phyloP scores from a whole-genome alignment of 2,113 vertebrate species.

The Bostrychus sinensis region DNA sequence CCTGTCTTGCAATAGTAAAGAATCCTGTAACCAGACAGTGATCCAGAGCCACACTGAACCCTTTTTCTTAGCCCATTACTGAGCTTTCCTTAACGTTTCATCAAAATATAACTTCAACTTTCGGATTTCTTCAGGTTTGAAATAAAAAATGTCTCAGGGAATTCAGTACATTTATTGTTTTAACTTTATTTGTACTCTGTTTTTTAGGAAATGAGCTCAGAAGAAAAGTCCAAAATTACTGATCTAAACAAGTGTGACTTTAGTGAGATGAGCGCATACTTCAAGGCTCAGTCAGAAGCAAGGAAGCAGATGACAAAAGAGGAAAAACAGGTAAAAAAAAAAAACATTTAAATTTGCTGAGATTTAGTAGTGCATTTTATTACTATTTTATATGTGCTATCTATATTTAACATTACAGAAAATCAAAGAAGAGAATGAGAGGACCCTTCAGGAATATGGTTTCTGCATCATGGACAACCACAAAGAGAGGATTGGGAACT shows the following conservation, averaged over 20 bases:
- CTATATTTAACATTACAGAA: constrained; percentile 75
- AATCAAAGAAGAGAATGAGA: constrained; percentile 95
- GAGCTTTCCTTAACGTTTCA: too few species aligned
- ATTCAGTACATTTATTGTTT: background rate
- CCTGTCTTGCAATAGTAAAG: too few species aligned
- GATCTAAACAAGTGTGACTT: constrained; percentile 95
- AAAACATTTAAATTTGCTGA: background rate
- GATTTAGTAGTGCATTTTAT: background rate
- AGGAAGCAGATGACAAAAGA: constrained; percentile 97
- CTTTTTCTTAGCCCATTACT: too few species aligned
- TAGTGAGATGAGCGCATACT: constrained; percentile 90
- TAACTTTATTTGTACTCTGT: background rate
- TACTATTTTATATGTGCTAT: background rate
- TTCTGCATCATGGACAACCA: constrained; percentile 98
- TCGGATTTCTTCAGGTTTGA: too few species aligned
- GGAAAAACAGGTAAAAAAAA: constrained; percentile 87
- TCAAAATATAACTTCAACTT: too few species aligned
- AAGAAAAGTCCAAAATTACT: constrained; percentile 89
- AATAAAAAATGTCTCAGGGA: background rate
- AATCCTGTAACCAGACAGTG: too few species aligned
- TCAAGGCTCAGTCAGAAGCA: constrained; percentile 93
- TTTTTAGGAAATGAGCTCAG: constrained; percentile 93
- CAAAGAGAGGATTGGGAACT: constrained; percentile 95
- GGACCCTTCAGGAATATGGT: constrained; percentile 91
- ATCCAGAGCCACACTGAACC: too few species aligned